Evolutionary conservation across 2,797 vertebrate species (phyloP).

Genomic region (Chloroceryle inda): DNA sequence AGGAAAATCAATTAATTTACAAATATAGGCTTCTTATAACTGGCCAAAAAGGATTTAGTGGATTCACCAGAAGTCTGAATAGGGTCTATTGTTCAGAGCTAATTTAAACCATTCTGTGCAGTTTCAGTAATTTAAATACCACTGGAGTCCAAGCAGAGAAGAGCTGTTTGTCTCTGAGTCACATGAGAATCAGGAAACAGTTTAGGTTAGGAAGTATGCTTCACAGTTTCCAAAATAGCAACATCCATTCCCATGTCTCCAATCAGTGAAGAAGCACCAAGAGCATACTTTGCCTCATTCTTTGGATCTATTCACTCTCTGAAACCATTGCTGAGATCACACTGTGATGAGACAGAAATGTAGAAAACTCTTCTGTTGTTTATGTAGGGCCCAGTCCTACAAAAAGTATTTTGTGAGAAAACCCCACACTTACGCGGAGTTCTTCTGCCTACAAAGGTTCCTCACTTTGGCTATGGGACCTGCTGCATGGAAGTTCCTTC

Average conservation of each 20-base stretch:
- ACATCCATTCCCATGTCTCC: background rate
- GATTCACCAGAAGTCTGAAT: slow-evolving; percentile 49
- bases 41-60: background rate
- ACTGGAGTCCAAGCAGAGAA: background rate
- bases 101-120: slow-evolving; percentile 59
- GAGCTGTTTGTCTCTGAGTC: background rate
- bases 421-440: rapidly evolving
- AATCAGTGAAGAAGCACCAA: slow-evolving; percentile 4
- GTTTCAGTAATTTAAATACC: slow-evolving; percentile 32
- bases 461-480: background rate
- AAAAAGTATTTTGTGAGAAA: background rate
- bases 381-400: background rate
- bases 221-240: slow-evolving; percentile 25
- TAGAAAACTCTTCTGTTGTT: background rate
- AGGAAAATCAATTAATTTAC: background rate
- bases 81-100: slow-evolving; percentile 44
- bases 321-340: background rate
- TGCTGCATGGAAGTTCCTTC: background rate
- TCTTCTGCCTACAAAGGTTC: background rate
- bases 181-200: background rate
- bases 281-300: background rate
- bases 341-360: background rate
- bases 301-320: background rate
- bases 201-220: background rate
- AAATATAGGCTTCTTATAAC: background rate